These are phyloP conservation scores for Nebria brevicollis DNA, from an alignment of 2,888 invertebrate genomes.

Conservation along the genomic window DNA sequence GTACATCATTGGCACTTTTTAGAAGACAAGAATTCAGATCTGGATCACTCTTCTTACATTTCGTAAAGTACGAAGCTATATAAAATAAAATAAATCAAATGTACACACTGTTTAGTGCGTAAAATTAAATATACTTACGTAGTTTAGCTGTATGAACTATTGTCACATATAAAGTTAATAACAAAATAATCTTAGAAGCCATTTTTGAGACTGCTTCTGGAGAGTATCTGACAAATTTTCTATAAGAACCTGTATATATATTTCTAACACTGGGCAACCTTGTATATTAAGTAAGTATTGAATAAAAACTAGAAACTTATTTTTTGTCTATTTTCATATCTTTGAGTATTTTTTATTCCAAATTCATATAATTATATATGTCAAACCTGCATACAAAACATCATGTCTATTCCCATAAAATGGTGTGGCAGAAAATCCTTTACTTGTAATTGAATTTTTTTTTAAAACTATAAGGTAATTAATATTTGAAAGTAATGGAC, in stretches of 20 bases:
- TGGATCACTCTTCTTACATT: constrained; percentile 24
- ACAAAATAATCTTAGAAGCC: background rate
- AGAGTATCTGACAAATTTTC: background rate
- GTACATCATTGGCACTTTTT: background rate
- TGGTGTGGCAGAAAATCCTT: background rate
- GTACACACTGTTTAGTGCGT: too few relatives aligned
- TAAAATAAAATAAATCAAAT: background rate
- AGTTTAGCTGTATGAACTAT: background rate
- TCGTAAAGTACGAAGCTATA: constrained; percentile 15
- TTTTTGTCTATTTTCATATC: too few relatives aligned
- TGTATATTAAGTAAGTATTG: background rate
- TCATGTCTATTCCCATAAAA: too few relatives aligned
- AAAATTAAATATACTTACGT: constrained; percentile 15
- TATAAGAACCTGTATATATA: background rate
- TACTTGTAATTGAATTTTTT: too few relatives aligned
- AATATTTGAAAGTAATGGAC: too few relatives aligned
- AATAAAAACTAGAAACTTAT: too few relatives aligned
- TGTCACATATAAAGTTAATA: background rate
- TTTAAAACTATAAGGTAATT: too few relatives aligned
- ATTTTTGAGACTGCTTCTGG: background rate
- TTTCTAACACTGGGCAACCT: background rate
- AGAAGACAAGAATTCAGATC: constrained; percentile 13
- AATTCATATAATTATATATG: too few relatives aligned
- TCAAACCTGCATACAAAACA: too few relatives aligned
- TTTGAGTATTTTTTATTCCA: too few relatives aligned